Percentiles rank a stretch among this genome's conserved stretches.
phyloP scores from a whole-genome alignment of 2,113 vertebrate genomes.

The Calonectris borealis region DNA sequence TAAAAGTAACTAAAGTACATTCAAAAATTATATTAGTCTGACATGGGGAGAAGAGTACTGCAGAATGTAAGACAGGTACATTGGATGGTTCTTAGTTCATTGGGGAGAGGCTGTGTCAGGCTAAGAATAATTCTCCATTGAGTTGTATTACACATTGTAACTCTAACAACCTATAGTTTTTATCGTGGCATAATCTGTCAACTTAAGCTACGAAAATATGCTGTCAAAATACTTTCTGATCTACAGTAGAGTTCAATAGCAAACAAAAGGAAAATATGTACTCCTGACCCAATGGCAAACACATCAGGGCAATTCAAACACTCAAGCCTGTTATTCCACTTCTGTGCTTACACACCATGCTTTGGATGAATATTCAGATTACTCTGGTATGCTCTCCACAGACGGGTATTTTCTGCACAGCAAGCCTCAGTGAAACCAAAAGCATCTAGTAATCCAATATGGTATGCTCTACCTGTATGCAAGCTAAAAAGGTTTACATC shows the following conservation, averaged over 20 bases:
- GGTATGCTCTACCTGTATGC: neutral
- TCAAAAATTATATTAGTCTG: neutral
- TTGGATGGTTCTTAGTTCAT: neutral
- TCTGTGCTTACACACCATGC: neutral
- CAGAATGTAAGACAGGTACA: neutral
- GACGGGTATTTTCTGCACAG: neutral
- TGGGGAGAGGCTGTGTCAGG: neutral
- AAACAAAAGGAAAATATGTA: constrained; percentile 25
- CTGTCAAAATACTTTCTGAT: neutral
- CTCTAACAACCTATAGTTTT: neutral
- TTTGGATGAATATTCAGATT: constrained; percentile 41
- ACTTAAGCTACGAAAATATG: neutral
- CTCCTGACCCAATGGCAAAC: constrained; percentile 14
- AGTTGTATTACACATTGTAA: neutral
- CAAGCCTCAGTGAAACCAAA: neutral
- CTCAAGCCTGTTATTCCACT: constrained; percentile 1
- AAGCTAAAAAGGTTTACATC: neutral
- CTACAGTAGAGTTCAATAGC: neutral
- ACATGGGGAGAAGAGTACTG: neutral
- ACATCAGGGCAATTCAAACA: constrained; percentile 12
- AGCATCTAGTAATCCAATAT: neutral
- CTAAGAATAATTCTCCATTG: neutral
- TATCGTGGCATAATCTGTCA: neutral
- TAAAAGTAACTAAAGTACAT: neutral
- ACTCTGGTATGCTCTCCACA: neutral